Evolutionary conservation across 2,888 invertebrate species (phyloP), one percentile per base, ranked within the genome.

Genomic region (Scaptomyza caliginosa): DNA sequence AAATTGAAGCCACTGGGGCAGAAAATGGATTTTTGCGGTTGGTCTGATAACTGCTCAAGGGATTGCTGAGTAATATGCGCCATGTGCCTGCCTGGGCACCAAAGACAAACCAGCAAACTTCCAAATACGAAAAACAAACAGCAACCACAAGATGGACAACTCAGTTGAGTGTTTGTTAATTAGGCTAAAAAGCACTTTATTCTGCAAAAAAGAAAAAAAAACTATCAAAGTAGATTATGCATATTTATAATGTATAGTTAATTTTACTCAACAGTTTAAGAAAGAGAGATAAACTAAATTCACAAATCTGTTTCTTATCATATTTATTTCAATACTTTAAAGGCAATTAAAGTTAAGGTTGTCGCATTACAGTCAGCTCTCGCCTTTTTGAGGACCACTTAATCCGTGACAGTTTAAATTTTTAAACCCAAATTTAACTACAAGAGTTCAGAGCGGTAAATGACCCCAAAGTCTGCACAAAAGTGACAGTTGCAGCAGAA

Each of bases 1-100:
- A 82, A 82, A 82, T 82, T 79, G 82, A 39, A 77, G 74, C 79
- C 81, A 76, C 78, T 84, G 81, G 83, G 80, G 83, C 78, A 71
- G 79, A 79, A 79, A 79, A 79, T 79, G 80, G 80, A 67, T 77
- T 79, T 83, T 83, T 79, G 83, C 67, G 78, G 80, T 79, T 82
- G 65, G 77, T 43, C 80, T 67, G 78, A 79, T 79, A 81, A 78
- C 83, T 77, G 71, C 66, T 79, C 56, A 71, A 66, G 60, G 54
- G 68, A 67, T 64, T 63, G 30, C 38, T 43, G 34, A 57, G 30
- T 49, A 71, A 65, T 54, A 73, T 73, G 63, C 67, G 46, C 42
- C 21, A 45, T 45, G 65, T 17, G 55, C 36, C 49, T 10, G n/a
- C 19, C 21, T n/a, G 6, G 6, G 46, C 34, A 42, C 54, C 26